Conservation (phyloP, 2,888 invertebrate species). For the Nemapogon koenigi region DNA sequence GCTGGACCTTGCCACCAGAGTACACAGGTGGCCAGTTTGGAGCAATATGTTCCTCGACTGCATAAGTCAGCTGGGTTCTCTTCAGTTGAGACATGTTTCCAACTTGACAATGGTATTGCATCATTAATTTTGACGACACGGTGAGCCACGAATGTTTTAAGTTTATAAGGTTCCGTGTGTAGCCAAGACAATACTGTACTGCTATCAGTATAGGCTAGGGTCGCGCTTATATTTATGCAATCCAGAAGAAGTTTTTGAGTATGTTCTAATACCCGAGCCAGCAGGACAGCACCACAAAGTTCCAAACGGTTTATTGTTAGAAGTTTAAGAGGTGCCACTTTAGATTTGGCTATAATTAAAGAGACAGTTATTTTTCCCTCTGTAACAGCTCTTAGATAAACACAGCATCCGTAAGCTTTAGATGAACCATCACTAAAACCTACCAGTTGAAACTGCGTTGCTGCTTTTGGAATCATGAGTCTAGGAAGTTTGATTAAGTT, state of each 20-base stretch:
- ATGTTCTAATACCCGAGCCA: slow-evolving; percentile 1
- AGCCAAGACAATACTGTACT: slow-evolving; percentile 3
- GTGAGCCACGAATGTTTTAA: no score
- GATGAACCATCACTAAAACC: no score
- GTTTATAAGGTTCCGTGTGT: background rate
- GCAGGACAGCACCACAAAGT: no score
- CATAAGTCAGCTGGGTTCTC: background rate
- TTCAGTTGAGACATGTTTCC: background rate
- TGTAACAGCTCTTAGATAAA: slow-evolving; percentile 2
- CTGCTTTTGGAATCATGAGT: background rate
- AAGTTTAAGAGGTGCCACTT: no score
- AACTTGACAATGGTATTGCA: no score
- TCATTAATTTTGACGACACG: no score
- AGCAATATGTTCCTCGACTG: no score
- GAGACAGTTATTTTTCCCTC: background rate
- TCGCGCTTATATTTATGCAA: background rate
- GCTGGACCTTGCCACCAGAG: background rate
- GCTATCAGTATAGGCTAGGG: background rate
- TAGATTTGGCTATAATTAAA: no score
- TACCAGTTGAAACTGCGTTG: slow-evolving; percentile 3
- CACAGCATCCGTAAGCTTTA: slow-evolving; percentile 10
- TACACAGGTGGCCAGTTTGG: background rate
- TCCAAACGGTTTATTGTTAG: slow-evolving; percentile 9
- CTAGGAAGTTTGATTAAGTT: background rate
- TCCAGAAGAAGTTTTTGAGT: background rate